A percentile compares a stretch with the other conserved stretches of the same genome.
These are phyloP conservation scores for Acheta domesticus DNA, from an alignment of 2,888 invertebrate genomes.

Conservation along the genomic window DNA sequence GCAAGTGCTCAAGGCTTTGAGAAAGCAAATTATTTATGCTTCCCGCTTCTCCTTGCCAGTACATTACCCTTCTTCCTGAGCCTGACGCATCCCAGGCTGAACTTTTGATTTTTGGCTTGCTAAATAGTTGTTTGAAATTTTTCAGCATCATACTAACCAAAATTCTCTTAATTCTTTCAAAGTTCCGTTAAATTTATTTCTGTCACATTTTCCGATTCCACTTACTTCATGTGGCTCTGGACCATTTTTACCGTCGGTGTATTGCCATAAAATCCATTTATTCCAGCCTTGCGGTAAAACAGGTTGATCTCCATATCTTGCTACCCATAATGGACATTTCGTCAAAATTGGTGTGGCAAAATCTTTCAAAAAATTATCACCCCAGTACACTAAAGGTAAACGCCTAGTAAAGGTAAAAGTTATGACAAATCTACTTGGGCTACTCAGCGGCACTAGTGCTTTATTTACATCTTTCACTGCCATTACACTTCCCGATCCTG, in stretches of 20 bases:
- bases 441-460: constrained; percentile 6
- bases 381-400: constrained; percentile 35
- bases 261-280: constrained; percentile 38
- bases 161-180: constrained; percentile 23
- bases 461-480: constrained; percentile 19
- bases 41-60: not conserved
- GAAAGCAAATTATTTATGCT: not conserved
- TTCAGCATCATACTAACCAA: not conserved
- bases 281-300: constrained; percentile 33
- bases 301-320: constrained; percentile 27
- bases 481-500: not conserved
- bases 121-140: not conserved
- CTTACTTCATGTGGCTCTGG: constrained; percentile 33
- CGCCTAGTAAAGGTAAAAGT: constrained; percentile 3
- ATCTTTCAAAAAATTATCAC: constrained; percentile 32
- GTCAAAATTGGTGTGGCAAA: constrained; percentile 30
- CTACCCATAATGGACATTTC: constrained; percentile 36
- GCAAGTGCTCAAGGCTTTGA: not conserved
- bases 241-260: constrained; percentile 37
- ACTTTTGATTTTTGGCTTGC: not conserved
- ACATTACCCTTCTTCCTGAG: not conserved
- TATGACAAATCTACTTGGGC: not conserved
- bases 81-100: constrained; percentile 11
- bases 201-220: constrained; percentile 37
- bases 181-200: constrained; percentile 31